Evolutionary conservation across 2,888 invertebrate genomes (phyloP), one percentile per base, ranked within the genome.

Genomic region (Agriopis aurantiaria): DNA sequence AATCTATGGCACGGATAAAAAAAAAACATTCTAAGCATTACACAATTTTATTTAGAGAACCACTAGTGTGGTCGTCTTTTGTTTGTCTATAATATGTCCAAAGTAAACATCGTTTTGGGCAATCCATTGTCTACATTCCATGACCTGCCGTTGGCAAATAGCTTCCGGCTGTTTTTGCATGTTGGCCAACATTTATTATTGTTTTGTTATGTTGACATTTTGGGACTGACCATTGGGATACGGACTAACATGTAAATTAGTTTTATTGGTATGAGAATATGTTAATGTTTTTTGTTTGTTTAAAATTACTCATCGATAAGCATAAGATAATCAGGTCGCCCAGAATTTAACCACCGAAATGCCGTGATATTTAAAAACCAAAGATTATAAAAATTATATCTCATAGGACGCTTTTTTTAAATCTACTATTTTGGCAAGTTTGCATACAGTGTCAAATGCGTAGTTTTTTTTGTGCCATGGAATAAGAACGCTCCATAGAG

Each of bases 21-120:
- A 40, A 12, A 14, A 40, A 40, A 56, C 49, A 61, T 43, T 68
- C 68, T 49, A 65, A 33, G 64, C 49, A 60, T 71, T 75, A 67
- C 69, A 66, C 62, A 74, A 77, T 55, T n/a, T n/a, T n/a, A n/a
- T n/a, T 68, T 65, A 57, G 69, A 74, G 63, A 58, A 65, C 52
- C 62, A 65, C 73, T 78, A 61, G 91, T 92, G 92, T 90, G 92
- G 92, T 85, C 90, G 67, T 84, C 81, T 79, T 82, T 85, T 80
- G 78, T 83, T 80, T 75, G 71, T 66, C 67, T 40, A 85, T 87
- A 86, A 78, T 84, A 86, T 75, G 71, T 66, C 67, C 23, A 85
- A 87, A 86, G 78, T 84, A 86, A 90, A 91, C 88, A 91, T 84
- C 81, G 75, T 74, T 82, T 33, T 80, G 78, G 78, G 79, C 78